Percentiles rank a stretch among this genome's conserved stretches.
Evolutionary conservation across 2,797 vertebrate species (phyloP).

Genomic region (Dromococcyx pavoninus): DNA sequence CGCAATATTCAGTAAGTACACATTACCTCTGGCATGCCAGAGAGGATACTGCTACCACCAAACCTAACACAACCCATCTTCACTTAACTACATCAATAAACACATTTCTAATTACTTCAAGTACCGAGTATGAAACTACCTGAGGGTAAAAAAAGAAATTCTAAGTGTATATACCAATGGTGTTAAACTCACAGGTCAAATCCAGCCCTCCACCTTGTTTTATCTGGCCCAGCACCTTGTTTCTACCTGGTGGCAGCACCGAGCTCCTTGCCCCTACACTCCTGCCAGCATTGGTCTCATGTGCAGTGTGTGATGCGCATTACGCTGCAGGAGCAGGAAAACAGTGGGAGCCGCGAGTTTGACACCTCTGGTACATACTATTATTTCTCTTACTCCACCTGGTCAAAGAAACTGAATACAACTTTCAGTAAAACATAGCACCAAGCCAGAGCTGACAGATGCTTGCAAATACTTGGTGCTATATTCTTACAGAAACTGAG

Average conservation of each 20-base stretch:
- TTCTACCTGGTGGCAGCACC: too few relatives aligned
- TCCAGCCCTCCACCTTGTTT: too few relatives aligned
- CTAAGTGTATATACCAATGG: neutral
- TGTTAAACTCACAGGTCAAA: too few relatives aligned
- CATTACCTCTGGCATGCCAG: neutral
- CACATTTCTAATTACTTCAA: neutral
- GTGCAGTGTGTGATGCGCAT: too few relatives aligned
- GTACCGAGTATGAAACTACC: neutral
- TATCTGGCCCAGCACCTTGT: too few relatives aligned
- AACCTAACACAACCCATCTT: neutral
- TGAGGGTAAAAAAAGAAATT: neutral
- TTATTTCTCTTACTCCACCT: neutral
- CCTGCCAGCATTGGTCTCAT: too few relatives aligned
- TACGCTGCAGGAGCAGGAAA: too few relatives aligned
- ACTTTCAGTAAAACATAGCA: neutral
- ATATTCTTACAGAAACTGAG: neutral
- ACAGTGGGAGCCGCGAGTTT: too few relatives aligned
- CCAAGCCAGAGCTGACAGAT: neutral
- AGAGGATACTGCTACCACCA: neutral
- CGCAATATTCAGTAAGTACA: neutral
- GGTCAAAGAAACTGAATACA: neutral
- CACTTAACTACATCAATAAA: neutral
- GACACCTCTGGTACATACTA: too few relatives aligned
- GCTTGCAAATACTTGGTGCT: neutral
- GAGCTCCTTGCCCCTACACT: too few relatives aligned